Base-by-base conservation (phyloP, 2,113 vertebrate species). In the Rhizomys pruinosus region DNA sequence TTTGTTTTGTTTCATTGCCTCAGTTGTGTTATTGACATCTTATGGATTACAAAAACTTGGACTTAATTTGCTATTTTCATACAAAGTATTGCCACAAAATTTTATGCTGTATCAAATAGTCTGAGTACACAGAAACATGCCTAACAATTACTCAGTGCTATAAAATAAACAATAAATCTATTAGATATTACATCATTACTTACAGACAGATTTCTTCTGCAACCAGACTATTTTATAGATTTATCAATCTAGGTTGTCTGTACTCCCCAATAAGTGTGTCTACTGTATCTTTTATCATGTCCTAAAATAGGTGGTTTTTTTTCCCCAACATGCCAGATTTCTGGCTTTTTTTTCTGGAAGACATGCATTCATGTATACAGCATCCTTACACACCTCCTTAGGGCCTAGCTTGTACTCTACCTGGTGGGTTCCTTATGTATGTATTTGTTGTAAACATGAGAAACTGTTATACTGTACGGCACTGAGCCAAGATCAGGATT, bases 11-110 rank as follows among this genome's bases (percentile, higher is more conserved):
- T 64, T 91, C 29, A 55, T 72, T 95, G 37, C 27, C 84, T 73
- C 32, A 55, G 34, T 63, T 32, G 61, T 93, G 74, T 81, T 29
- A 71, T 0, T 61, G 29, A 77, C 55, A 84, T 80, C 29, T 37
- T 72, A 22, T 55, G 9, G 13, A 5, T 57, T 77, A 87, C 10
- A 47, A 69, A 84, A 77, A 71, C 10, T 37, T 16, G 7, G 20
- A n/a, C 34, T 71, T 91, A 71, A 55, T 44, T 73, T 71, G 81
- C 8, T 59, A n/a, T 80, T 82, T 84, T 92, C 92, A 76, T 55
- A 63, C 79, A 57, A 77, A 52, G 57, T 63, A 86, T 78, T 81
- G 6, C 78, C 85, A 82, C 1, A 84, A 82, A 86, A 44, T 37
- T 59, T 15, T 79, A n/a, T 76, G 34, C 64, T 42, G 1, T 82